Evolutionary conservation across 2,113 vertebrate genomes (phyloP).

Genomic region (Archocentrus centrarchus): DNA sequence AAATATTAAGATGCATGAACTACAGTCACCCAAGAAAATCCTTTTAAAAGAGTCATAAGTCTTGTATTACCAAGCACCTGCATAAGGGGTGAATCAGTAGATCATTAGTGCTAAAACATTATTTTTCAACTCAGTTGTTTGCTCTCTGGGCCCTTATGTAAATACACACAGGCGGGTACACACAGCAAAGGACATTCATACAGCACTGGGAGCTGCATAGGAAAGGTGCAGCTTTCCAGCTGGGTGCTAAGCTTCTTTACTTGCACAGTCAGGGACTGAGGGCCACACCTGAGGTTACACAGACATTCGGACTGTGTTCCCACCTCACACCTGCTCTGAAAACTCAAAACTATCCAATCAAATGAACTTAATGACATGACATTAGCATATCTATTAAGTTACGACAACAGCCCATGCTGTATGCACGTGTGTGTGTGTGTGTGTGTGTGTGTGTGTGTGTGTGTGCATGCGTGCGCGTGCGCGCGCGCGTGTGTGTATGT

Average conservation of each 20-base stretch:
- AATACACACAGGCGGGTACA: slow-evolving; percentile 22
- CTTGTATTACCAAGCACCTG: not conserved
- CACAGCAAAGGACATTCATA: slow-evolving; percentile 28
- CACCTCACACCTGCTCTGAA: slow-evolving; percentile 53
- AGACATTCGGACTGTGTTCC: slow-evolving; percentile 36
- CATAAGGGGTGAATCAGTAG: slow-evolving; percentile 1
- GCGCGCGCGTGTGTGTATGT: slow-evolving; percentile 6
- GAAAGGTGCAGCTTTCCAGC: not conserved
- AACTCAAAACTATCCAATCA: slow-evolving; percentile 37
- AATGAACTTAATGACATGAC: slow-evolving; percentile 28
- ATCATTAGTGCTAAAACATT: slow-evolving; percentile 25
- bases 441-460: slow-evolving; percentile 10
- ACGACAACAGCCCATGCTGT: slow-evolving; percentile 14
- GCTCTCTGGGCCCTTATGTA: slow-evolving; percentile 11
- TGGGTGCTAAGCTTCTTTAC: not conserved
- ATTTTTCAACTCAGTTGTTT: slow-evolving; percentile 29
- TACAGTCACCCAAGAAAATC: not conserved
- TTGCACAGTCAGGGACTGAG: not conserved
- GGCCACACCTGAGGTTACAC: slow-evolving; percentile 18
- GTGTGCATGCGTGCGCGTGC: too few species aligned
- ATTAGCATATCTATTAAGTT: slow-evolving; percentile 63
- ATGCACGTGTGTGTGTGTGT: not conserved
- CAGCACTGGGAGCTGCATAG: slow-evolving; percentile 18
- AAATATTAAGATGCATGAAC: not conserved
- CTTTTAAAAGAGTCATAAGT: not conserved